Evolutionary conservation across 2,888 invertebrate species (phyloP), one percentile per base, ranked within the genome.

Genomic region (Agrochola macilenta): DNA sequence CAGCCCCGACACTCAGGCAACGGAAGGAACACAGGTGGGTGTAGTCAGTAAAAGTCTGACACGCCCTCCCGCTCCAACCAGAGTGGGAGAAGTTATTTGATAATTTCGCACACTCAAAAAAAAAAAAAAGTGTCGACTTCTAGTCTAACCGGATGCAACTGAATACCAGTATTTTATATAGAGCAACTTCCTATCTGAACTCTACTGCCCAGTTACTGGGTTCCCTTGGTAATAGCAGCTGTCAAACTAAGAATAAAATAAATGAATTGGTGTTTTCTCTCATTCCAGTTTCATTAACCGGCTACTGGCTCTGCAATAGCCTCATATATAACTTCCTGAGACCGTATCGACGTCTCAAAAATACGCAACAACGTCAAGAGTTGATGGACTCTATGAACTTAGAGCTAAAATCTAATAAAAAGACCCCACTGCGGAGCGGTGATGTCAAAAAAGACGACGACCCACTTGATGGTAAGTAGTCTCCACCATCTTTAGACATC

Each of bases 321-420:
- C 43, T 74, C 4, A 30, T 74, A 20, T 7, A 74, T 20, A 54
- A n/a, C 20, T 73, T 74, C 14, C n/a, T 74, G 9, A n/a, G 57
- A 30, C 74, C 74, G n/a, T 74, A n/a, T 14, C 73, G 74, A n/a
- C 74, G 74, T n/a, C 74, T 74, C 8, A 46, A 46, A n/a, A 43
- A n/a, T 30, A 46, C 74, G 1, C 9, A 20, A 2, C 20, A 30
- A 11, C 57, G 54, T 4, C n/a, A 20, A n/a, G 73, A 73, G 0
- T 43, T 74, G 0, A 5, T 75, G 17, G 20, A 5, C 0, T 61
- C 26, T 0, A 26, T 76, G 14, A 75, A 74, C 23, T 17, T 43
- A 14, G 5, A 7, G 20, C 5, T 49, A 17, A 4, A 14, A 23
- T 30, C 23, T 14, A 14, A 30, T 30, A 11, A 35, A 7, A 46